phyloP scores from a whole-genome alignment of 2,888 invertebrate species.

The Aelia acuminata region DNA sequence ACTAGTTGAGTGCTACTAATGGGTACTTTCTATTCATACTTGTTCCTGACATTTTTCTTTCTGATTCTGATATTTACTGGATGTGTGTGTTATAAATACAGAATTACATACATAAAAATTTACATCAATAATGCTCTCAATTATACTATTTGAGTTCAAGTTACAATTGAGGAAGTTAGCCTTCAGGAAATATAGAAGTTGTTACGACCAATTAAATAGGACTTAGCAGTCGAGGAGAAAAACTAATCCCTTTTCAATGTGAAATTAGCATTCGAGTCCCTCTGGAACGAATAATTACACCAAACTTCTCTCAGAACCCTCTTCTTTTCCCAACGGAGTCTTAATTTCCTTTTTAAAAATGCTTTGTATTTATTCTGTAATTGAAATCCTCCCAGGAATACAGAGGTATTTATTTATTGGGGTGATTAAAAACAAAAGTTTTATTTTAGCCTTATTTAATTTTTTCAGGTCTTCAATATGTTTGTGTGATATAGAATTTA shows the following conservation, averaged over 20 bases:
- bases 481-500: too few species aligned
- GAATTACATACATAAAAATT: too few species aligned
- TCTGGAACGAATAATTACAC: neutral
- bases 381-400: neutral
- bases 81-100: too few species aligned
- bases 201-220: neutral
- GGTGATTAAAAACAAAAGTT: neutral
- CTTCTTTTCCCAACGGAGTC: neutral
- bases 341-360: neutral
- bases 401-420: neutral
- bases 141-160: too few species aligned
- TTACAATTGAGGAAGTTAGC: too few species aligned
- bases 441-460: too few species aligned
- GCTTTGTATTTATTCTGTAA: neutral
- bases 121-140: too few species aligned
- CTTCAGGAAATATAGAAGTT: neutral
- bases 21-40: too few species aligned
- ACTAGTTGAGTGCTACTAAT: too few species aligned
- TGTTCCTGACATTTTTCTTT: too few species aligned
- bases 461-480: too few species aligned
- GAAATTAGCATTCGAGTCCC: neutral
- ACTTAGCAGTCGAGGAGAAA: neutral
- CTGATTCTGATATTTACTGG: too few species aligned
- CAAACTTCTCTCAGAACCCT: neutral
- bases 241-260: neutral